Evolutionary conservation across 2,797 vertebrate genomes (phyloP).

Genomic region (Microctenopoma stevenorrisi): DNA sequence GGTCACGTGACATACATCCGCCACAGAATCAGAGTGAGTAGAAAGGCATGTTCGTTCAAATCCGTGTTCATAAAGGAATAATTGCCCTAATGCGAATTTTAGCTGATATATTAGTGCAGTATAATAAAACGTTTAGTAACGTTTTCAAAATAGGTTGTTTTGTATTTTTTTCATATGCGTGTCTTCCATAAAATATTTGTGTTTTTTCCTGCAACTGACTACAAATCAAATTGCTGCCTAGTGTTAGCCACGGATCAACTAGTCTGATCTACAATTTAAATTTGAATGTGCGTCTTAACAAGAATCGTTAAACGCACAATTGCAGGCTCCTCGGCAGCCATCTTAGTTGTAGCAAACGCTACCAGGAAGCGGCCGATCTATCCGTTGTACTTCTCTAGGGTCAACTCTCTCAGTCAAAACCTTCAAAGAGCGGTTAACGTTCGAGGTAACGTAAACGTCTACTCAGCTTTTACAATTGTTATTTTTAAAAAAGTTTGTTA

Average conservation of each 20-base stretch:
- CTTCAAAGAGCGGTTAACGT: constrained; percentile 62
- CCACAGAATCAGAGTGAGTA: constrained; percentile 49
- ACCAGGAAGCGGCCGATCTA: constrained; percentile 68
- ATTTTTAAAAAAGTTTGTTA: not conserved
- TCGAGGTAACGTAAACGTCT: constrained; percentile 61
- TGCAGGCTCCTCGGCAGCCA: constrained; percentile 57
- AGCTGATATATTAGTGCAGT: not conserved
- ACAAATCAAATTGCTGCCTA: not conserved
- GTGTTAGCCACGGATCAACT: not conserved
- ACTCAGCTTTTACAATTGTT: not conserved
- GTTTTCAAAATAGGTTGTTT: not conserved
- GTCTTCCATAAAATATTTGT: not conserved
- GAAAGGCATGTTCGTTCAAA: constrained; percentile 24
- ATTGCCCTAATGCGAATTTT: not conserved
- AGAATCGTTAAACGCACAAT: not conserved
- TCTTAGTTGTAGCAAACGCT: constrained; percentile 64
- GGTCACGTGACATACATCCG: constrained; percentile 62
- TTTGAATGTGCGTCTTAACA: not conserved
- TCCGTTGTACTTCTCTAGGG: constrained; percentile 63
- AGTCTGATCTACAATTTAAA: accelerated
- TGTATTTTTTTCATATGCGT: too few relatives aligned
- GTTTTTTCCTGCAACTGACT: not conserved
- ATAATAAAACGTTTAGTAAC: accelerated
- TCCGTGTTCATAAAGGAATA: accelerated
- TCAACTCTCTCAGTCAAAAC: constrained; percentile 76